These are phyloP conservation scores for Drosophila erecta DNA, from an alignment of 1,140 invertebrate species.

Conservation along the genomic window DNA sequence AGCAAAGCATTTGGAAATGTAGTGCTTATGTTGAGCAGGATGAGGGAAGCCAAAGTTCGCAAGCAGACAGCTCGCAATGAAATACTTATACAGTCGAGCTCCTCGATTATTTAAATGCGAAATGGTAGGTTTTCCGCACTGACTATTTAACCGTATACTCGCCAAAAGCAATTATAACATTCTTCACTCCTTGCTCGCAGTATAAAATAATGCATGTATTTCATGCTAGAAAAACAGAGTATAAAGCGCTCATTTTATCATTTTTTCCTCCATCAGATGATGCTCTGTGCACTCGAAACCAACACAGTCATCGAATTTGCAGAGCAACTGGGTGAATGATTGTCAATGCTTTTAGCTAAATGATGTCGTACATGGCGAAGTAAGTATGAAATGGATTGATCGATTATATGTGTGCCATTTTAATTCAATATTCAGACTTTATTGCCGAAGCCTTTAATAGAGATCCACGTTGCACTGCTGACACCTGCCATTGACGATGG, in stretches of 20 bases:
- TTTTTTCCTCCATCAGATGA: slow-evolving; percentile 9
- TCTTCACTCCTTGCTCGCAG: too few species aligned
- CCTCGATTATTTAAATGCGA: too few species aligned
- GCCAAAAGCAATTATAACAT: too few species aligned
- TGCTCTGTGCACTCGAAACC: slow-evolving; percentile 22
- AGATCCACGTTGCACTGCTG: slow-evolving; percentile 61
- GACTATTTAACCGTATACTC: too few species aligned
- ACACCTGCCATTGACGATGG: slow-evolving; percentile 61
- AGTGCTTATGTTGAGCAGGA: slow-evolving; percentile 3
- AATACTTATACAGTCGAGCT: not conserved
- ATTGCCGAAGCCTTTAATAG: slow-evolving; percentile 15
- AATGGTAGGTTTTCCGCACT: too few species aligned
- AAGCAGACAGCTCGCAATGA: not conserved
- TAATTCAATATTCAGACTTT: slow-evolving; percentile 21
- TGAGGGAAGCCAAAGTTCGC: slow-evolving; percentile 13
- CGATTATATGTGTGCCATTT: slow-evolving; percentile 1
- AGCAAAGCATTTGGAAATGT: not conserved
- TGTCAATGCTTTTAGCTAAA: slow-evolving; percentile 44
- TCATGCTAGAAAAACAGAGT: not conserved
- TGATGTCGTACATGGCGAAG: slow-evolving; percentile 17
- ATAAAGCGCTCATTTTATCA: slow-evolving; percentile 2
- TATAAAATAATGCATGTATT: not conserved
- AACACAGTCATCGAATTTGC: slow-evolving; percentile 24
- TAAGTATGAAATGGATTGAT: slow-evolving; percentile 14
- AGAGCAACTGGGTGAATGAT: slow-evolving; percentile 12